Base-by-base conservation (phyloP, 2,797 vertebrate genomes). In the Galago senegalensis region DNA sequence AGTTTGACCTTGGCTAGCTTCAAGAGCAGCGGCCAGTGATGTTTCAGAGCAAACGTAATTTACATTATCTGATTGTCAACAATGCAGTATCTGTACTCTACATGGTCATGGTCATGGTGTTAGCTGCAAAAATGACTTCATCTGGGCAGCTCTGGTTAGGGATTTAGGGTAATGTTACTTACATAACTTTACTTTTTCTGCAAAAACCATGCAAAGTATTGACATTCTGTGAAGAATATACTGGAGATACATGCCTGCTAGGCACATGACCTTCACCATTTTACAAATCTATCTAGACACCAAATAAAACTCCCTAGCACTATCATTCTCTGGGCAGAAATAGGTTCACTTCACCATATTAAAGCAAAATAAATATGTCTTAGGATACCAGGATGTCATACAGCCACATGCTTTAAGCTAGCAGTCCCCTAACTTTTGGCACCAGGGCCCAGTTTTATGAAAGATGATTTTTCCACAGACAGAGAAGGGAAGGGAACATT, bases 11-110 rank as follows among this genome's bases (percentile, higher is more conserved):
- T 96, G 95, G n/a, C 85, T 84, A n/a, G 53, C 89, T 96, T 97
- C 94, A 96, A 97, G 97, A 91, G 92, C 84, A 93, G 84, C 31
- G 40, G 85, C 37, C 81, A 75, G 60, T 10, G 27, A 76, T 96
- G 34, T 69, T 96, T 96, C 89, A 87, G 87, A 93, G 83, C 77
- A 94, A 96, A 95, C 94, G 92, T 73, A 97, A 97, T 89, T 97
- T 96, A 77, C 60, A 96, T 97, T 96, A 96, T 97, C 96, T 97
- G 96, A 97, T 97, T 67, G 84, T 95, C 89, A 95, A 87, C 95
- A 97, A 89, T 76, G 61, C n/a, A 61, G 31, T 96, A 75, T 91
- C 95, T 93, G 56, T 72, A 16, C 21, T 63, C 77, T 58, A 20
- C 58, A 63, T 5, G 70, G 60, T 56, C 93, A 63, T 46, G 69